Percentiles rank a stretch among this genome's conserved stretches.
Conservation (phyloP, 2,797 vertebrate genomes). For the Pipistrellus pygmaeus region DNA sequence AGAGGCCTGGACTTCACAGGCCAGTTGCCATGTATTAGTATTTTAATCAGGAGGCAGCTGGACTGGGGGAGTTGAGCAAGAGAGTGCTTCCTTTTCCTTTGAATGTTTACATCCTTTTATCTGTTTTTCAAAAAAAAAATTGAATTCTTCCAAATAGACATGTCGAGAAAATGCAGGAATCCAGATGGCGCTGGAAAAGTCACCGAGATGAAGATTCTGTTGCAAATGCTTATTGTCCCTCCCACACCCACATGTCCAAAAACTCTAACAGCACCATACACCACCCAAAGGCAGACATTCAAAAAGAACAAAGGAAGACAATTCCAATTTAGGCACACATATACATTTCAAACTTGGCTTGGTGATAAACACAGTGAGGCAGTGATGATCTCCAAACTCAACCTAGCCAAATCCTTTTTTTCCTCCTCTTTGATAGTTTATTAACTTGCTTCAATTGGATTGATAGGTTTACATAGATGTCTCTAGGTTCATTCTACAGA, state of each 20-base stretch:
- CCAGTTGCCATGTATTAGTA: slow-evolving; percentile 62
- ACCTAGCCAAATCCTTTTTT: neutral
- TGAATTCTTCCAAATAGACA: slow-evolving; percentile 65
- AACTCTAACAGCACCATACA: slow-evolving; percentile 40
- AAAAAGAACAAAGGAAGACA: neutral
- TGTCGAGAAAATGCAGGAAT: slow-evolving; percentile 62
- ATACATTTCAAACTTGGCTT: neutral
- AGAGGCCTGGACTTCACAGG: slow-evolving; percentile 38
- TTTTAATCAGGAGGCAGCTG: slow-evolving; percentile 75
- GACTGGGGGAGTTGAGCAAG: slow-evolving; percentile 24
- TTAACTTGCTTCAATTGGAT: neutral
- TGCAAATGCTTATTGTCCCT: slow-evolving; percentile 60
- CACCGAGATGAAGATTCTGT: slow-evolving; percentile 59
- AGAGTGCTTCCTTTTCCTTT: slow-evolving; percentile 30
- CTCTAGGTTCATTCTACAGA: neutral
- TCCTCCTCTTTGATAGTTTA: neutral
- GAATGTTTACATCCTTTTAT: slow-evolving; percentile 65
- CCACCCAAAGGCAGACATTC: neutral
- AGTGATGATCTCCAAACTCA: neutral
- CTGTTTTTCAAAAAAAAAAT: neutral
- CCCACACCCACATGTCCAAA: slow-evolving; percentile 73
- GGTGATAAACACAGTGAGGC: neutral
- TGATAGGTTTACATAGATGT: neutral
- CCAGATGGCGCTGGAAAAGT: slow-evolving; percentile 70
- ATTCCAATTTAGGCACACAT: neutral